Conservation (phyloP, 2,797 vertebrate genomes). For the Enteromius unitaeniatus region DNA sequence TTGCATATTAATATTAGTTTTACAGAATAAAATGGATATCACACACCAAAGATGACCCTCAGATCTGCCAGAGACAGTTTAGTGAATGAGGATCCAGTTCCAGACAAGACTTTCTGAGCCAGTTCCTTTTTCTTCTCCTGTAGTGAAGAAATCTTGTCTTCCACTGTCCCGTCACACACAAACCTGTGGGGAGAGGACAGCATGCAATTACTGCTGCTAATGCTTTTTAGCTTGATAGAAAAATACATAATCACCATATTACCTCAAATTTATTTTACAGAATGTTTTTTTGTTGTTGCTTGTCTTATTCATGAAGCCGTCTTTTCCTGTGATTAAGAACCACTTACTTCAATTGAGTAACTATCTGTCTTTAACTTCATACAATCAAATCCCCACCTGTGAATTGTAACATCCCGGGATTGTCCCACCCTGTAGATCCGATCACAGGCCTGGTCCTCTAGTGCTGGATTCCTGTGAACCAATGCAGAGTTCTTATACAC, state of each 20-base stretch:
- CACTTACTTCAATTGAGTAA: background rate
- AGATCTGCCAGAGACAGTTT: slow-evolving; percentile 86
- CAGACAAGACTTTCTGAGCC: slow-evolving; percentile 90
- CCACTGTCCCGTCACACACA: slow-evolving; percentile 90
- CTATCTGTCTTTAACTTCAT: background rate
- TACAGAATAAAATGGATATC: background rate
- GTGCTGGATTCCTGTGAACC: slow-evolving; percentile 89
- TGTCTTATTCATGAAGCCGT: background rate
- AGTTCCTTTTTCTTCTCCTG: slow-evolving; percentile 91
- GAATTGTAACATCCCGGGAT: slow-evolving; percentile 87
- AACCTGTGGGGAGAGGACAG: slow-evolving; percentile 78
- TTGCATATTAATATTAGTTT: background rate
- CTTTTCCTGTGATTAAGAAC: background rate
- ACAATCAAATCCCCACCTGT: slow-evolving; percentile 78
- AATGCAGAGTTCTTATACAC: background rate
- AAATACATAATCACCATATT: too few relatives aligned
- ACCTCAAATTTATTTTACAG: too few relatives aligned
- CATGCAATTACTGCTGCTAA: background rate
- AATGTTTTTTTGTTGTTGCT: background rate
- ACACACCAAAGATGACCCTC: slow-evolving; percentile 80
- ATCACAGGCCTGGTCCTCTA: slow-evolving; percentile 97
- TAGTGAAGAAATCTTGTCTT: slow-evolving; percentile 91
- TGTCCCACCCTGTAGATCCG: slow-evolving; percentile 96
- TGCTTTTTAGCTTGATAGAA: background rate
- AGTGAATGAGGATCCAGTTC: slow-evolving; percentile 79